Base-by-base conservation (phyloP, 2,888 invertebrate genomes). In the Scrobipalpa costella region DNA sequence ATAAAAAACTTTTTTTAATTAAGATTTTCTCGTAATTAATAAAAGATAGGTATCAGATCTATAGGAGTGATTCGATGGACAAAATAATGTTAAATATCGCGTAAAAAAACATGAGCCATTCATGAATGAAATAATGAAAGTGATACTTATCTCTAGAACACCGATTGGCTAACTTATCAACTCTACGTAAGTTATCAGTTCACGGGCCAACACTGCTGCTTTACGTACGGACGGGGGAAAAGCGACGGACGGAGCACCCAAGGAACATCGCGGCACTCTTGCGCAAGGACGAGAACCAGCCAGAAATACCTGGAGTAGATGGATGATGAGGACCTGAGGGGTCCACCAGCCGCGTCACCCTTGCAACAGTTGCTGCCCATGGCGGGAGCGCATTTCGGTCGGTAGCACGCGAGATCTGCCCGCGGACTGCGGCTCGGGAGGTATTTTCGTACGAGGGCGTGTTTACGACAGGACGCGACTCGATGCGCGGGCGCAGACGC, bases 281-380 rank as follows among this genome's bases (percentile, higher is more conserved):
- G 84, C 40, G 78, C 80, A 73, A 84, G 68, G 77, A 81, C 70
- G 75, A 89, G 73, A 73, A 73, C 79, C 82, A 87, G 78, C 84
- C 82, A 79, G 78, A 86, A 83, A 81, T 90, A 92, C 92, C 92
- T 92, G 87, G 79, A 85, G 86, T 92, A 92, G 73, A 86, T 88
- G 62, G 92, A 92, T 62, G 92, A 90, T 73, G 81, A 81, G 68
- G 90, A 84, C 74, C 87, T 83, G 75, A 88, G 74, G 63, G 89
- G 86, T 71, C 86, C 81, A 71, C 84, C 84, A 71, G 90, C 88
- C 68, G 92, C 88, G 79, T 92, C 92, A 79, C 92, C 92, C 79
- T 93, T 93, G 84, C 93, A 93, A 85, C 93, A 93, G 80, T 92
- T 92, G 83, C 92, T 92, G 79, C 93, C 93, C 93, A 93, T 93